Base-by-base conservation (phyloP, 2,113 vertebrate genomes). In the Cyphomyrus discorhynchus region DNA sequence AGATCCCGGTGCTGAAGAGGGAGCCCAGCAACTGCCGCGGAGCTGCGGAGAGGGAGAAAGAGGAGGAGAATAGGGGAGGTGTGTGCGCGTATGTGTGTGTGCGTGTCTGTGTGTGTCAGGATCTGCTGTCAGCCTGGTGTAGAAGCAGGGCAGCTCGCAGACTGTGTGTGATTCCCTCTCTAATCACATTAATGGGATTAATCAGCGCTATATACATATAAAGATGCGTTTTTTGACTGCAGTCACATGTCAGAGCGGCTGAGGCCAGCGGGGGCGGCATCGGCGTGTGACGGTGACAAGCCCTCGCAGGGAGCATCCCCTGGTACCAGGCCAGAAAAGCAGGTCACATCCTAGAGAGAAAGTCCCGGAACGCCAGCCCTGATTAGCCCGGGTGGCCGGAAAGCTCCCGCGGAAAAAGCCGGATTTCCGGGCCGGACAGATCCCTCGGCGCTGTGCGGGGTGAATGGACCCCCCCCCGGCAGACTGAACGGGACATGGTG, bases 151-250 rank as follows among this genome's bases (percentile, higher is more conserved):
- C 92, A 85, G 91, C 47, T 91, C 93, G 89, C 46, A 11, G 92
- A 90, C 91, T 94, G 35, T 2, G 92, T 93, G 96, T 95, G 31
- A 96, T 95, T 95, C 96, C 95, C 77, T 50, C 95, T 91, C 91
- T 96, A 96, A 97, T 96, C 96, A 96, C 96, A 91, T 95, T 96
- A 96, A 96, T 96, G 96, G 96, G 96, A 97, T 97, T 96, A 97
- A 96, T 96, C 96, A 96, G 95, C 91, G 96, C 96, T 97, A 96
- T 96, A 95, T 84, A 11, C 82, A 19, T 46, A 10, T n/a, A 45
- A 19, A 45, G 1, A 21, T 46, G 31, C 19, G 0, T 82, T 45
- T 82, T 21, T 17, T 45, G 19, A 82, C 95, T 94, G 94, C 95
- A 96, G 96, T 96, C 95, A 96, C 95, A 96, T 95, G 96, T 96